These are phyloP conservation scores for Leptodactylus fuscus DNA, from an alignment of 2,113 vertebrate genomes.

Conservation along the genomic window DNA sequence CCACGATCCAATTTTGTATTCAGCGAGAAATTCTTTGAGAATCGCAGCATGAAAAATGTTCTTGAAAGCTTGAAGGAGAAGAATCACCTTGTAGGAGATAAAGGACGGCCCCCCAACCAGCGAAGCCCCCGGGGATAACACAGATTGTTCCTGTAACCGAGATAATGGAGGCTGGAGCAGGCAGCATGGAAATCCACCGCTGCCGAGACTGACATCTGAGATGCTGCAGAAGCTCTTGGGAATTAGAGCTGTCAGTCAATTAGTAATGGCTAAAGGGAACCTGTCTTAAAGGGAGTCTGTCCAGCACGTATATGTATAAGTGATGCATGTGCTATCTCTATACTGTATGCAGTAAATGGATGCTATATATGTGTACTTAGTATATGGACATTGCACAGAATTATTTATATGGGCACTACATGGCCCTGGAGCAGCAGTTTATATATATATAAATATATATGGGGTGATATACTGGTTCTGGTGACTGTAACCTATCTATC, in stretches of 20 bases:
- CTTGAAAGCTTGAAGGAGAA: not conserved
- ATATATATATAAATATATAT: too few relatives aligned
- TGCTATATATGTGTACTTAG: too few relatives aligned
- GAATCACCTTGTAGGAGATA: constrained; percentile 16
- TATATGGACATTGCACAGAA: too few relatives aligned
- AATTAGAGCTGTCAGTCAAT: not conserved
- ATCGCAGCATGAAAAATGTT: constrained; percentile 36
- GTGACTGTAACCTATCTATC: too few relatives aligned
- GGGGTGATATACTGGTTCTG: too few relatives aligned
- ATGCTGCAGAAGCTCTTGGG: constrained; percentile 15
- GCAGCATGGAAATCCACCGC: not conserved
- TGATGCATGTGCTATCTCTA: too few relatives aligned
- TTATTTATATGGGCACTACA: too few relatives aligned
- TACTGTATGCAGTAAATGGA: too few relatives aligned
- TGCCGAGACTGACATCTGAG: not conserved
- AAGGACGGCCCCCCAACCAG: not conserved
- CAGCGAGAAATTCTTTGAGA: constrained; percentile 27
- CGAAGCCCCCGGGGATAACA: not conserved
- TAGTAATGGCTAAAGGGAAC: too few relatives aligned
- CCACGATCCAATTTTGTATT: constrained; percentile 8
- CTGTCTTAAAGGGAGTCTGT: too few relatives aligned
- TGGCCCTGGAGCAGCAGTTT: too few relatives aligned
- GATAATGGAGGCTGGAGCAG: not conserved
- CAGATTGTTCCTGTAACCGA: not conserved
- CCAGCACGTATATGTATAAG: too few relatives aligned